A percentile compares a stretch with the other conserved stretches of the same genome.
These are phyloP conservation scores for Drosophila nigricruria DNA, from an alignment of 2,888 invertebrate genomes.

Conservation along the genomic window DNA sequence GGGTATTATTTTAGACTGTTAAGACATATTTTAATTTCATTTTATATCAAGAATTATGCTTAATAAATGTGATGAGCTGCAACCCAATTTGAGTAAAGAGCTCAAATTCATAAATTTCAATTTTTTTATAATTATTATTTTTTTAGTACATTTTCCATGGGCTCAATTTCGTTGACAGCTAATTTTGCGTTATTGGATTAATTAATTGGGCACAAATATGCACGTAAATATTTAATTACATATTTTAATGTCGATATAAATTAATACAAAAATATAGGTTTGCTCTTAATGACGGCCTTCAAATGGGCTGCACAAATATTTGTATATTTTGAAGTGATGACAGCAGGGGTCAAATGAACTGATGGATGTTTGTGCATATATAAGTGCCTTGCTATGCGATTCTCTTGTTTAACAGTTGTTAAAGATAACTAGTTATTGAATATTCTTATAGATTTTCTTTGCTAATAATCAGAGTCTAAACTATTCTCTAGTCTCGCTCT, in stretches of 20 bases:
- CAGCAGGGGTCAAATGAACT: neutral
- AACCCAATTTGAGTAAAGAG: neutral
- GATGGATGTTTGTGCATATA: neutral
- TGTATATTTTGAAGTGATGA: neutral
- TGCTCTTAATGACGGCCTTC: neutral
- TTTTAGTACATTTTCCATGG: neutral
- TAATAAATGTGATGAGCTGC: neutral
- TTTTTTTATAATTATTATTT: neutral
- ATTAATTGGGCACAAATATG: neutral
- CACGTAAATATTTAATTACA: neutral
- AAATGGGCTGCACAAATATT: neutral
- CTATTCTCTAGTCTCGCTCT: neutral
- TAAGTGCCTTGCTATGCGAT: neutral
- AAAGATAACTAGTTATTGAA: neutral
- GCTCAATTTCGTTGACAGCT: neutral
- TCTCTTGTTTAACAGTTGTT: neutral
- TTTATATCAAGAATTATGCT: too few species aligned
- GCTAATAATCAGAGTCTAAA: neutral
- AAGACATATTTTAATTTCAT: too few species aligned
- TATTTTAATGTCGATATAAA: neutral
- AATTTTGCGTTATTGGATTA: neutral
- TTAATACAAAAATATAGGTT: neutral
- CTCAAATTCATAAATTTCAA: neutral
- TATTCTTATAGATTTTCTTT: neutral
- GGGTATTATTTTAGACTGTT: neutral